These are phyloP conservation scores for Paguma larvata DNA, from an alignment of 2,797 vertebrate species.

Conservation along the genomic window DNA sequence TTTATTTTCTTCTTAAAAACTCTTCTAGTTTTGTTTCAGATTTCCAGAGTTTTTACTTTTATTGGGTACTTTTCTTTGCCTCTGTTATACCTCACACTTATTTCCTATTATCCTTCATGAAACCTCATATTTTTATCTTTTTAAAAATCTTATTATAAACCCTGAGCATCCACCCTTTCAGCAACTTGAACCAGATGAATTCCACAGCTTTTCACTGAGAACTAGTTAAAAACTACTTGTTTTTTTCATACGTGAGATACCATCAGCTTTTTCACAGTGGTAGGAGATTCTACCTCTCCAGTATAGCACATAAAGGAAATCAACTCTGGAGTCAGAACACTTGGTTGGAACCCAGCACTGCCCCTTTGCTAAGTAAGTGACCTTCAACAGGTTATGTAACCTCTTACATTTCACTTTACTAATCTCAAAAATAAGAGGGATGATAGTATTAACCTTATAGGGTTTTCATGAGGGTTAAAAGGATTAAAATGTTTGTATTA, in stretches of 20 bases:
- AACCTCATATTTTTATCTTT: slow-evolving; percentile 27
- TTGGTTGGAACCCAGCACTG: background rate
- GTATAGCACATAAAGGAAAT: background rate
- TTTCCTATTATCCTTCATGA: slow-evolving; percentile 48
- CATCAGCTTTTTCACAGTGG: background rate
- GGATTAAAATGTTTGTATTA: background rate
- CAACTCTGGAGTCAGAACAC: background rate
- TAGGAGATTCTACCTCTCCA: background rate
- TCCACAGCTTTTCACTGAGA: slow-evolving; percentile 12
- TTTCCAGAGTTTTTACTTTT: slow-evolving; percentile 31
- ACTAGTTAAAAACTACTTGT: background rate
- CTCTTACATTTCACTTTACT: background rate
- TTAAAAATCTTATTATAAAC: slow-evolving; percentile 30
- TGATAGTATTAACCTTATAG: background rate
- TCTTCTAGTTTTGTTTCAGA: slow-evolving; percentile 27
- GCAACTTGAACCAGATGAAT: slow-evolving; percentile 28
- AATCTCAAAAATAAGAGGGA: background rate
- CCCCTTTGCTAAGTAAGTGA: background rate
- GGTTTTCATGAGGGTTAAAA: background rate
- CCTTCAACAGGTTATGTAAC: background rate
- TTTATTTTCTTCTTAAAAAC: slow-evolving; percentile 45
- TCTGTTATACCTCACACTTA: background rate
- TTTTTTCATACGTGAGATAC: background rate
- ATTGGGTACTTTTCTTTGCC: slow-evolving; percentile 7
- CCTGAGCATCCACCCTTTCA: background rate